phyloP scores from a whole-genome alignment of 2,888 invertebrate species.

The Acrocera orbiculus region DNA sequence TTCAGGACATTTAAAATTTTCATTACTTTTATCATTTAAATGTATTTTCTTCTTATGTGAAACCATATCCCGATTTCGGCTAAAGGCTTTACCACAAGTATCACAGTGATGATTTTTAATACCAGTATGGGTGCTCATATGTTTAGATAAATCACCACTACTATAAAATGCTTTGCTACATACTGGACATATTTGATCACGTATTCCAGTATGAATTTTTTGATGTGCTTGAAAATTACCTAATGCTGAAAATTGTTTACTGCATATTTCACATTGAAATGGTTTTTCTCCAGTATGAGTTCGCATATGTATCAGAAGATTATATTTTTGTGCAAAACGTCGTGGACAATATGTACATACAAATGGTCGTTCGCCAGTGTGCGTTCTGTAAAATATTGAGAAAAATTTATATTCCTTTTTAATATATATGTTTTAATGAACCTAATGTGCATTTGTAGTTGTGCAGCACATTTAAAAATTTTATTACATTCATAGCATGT shows the following conservation, averaged over 20 bases:
- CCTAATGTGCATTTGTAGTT: constrained; percentile 42
- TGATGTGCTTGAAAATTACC: constrained; percentile 44
- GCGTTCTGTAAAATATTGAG: constrained; percentile 30
- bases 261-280: constrained; percentile 44
- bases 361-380: constrained; percentile 42
- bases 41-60: constrained; percentile 29
- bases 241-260: constrained; percentile 42
- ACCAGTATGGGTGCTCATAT: constrained; percentile 40
- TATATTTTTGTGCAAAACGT: constrained; percentile 43
- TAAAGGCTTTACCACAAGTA: constrained; percentile 37
- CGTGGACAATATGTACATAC: constrained; percentile 38
- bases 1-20: constrained; percentile 28
- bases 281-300: constrained; percentile 41
- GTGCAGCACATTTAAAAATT: constrained; percentile 41
- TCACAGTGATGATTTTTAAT: constrained; percentile 42
- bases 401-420: constrained; percentile 4
- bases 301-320: constrained; percentile 40
- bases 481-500: constrained; percentile 41
- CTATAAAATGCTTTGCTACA: constrained; percentile 43
- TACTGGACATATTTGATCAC: constrained; percentile 40
- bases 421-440: constrained; percentile 11
- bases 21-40: constrained; percentile 17
- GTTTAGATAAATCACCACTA: constrained; percentile 41
- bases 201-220: constrained; percentile 43
- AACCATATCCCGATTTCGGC: constrained; percentile 39